phyloP scores from a whole-genome alignment of 2,113 vertebrate genomes.

The Lagopus leucura region DNA sequence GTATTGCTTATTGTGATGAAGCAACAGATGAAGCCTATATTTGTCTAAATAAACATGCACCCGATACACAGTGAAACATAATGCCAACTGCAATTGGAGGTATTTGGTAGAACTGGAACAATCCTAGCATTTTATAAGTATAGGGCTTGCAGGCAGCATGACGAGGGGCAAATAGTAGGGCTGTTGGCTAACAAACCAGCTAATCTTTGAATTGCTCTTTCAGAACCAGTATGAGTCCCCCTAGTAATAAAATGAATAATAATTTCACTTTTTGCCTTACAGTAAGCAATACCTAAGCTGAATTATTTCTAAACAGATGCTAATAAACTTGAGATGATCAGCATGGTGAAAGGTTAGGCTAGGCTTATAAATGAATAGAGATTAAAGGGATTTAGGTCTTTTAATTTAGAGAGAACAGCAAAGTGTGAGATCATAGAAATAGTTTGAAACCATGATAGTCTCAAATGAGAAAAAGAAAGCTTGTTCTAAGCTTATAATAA shows the following conservation, averaged over 20 bases:
- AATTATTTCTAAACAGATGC: neutral
- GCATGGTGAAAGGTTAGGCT: neutral
- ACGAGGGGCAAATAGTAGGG: neutral
- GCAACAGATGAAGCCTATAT: neutral
- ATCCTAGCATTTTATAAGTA: neutral
- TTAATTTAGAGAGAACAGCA: neutral
- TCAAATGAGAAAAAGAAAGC: slow-evolving; percentile 40
- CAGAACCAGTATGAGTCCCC: neutral
- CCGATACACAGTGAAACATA: neutral
- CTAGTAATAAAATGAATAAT: neutral
- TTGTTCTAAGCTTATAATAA: slow-evolving; percentile 43
- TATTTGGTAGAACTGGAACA: neutral
- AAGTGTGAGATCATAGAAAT: neutral
- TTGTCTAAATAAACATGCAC: neutral
- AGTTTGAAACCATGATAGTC: neutral
- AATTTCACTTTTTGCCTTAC: neutral
- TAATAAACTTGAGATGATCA: neutral
- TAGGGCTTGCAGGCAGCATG: neutral
- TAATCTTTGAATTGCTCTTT: neutral
- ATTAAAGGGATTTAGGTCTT: neutral
- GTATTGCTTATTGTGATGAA: neutral
- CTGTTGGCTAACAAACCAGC: neutral
- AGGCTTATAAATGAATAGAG: neutral
- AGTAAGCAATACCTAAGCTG: neutral
- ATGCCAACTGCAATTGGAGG: neutral